Base-by-base conservation (phyloP, 2,797 vertebrate genomes). In the Mus caroli region DNA sequence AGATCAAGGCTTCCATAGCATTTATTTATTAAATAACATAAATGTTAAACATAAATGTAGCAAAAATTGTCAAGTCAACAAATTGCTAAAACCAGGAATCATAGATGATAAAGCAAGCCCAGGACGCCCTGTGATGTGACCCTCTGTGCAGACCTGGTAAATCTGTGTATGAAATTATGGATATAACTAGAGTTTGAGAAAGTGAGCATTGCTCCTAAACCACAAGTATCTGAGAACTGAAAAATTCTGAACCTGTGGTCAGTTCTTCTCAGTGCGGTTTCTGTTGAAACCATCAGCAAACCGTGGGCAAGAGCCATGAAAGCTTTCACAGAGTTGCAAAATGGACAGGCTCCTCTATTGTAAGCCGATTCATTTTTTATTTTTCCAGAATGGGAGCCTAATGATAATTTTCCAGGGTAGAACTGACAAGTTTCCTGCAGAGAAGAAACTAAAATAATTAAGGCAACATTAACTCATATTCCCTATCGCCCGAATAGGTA, bases 231-330 rank as follows among this genome's bases (percentile, higher is more conserved):
- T 83, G 56, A 92, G 90, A 96, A 91, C 1, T 90, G n/a, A 86
- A 58, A 82, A 85, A 73, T 78, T 93, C 82, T 94, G 67, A 93
- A 83, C 19, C 60, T 84, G 40, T 62, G 77, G 88, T 92, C 28
- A 17, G 52, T 95, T 89, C 58, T 76, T 87, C 37, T 94, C 82
- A 71, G 89, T 91, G 62, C 34, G 83, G 91, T 96, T 94, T 88
- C 62, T 94, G 8, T 84, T 95, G 50, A 91, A 96, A 93, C 8
- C 43, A 54, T 88, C 54, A 56, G 73, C 14, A 67, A 90, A 90
- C 67, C 88, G 67, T 69, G 4, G 31, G 62, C 56, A 52, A 77
- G 91, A 93, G 52, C 13, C 60, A 76, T 93, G 92, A 91, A 94
- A 92, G 6, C 62, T 91, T 95, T 88, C 90, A 80, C 37, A 60